phyloP scores from a whole-genome alignment of 2,888 invertebrate species.

The Nephrotoma appendiculata region DNA sequence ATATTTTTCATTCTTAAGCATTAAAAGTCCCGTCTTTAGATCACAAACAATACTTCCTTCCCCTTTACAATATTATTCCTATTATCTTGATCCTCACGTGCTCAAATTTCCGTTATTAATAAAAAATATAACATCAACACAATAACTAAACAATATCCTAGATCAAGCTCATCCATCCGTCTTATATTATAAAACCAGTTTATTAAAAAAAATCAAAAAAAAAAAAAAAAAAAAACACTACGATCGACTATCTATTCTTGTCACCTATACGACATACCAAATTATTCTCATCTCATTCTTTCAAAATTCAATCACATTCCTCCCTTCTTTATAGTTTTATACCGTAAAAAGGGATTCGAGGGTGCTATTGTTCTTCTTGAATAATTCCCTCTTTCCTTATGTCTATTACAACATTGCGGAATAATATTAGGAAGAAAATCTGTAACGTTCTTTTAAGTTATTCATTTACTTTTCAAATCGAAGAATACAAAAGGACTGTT shows the following conservation, averaged over 20 bases:
- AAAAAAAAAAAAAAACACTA: not conserved
- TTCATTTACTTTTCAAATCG: not conserved
- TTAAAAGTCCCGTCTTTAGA: not conserved
- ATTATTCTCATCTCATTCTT: not conserved
- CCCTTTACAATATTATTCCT: not conserved
- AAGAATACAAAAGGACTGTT: not conserved
- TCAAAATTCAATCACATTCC: not conserved
- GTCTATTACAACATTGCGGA: not conserved
- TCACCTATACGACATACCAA: not conserved
- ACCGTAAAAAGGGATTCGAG: not conserved
- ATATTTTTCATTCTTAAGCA: not conserved
- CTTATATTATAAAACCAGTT: not conserved
- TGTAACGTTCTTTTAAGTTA: not conserved
- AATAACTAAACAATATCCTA: not conserved
- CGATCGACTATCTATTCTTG: not conserved
- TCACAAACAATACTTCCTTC: not conserved
- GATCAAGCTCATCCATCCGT: not conserved
- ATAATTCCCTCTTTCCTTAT: not conserved
- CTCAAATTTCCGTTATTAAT: not conserved
- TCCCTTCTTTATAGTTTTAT: not conserved
- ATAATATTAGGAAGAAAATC: not conserved
- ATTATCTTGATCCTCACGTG: not conserved
- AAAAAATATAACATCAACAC: not conserved
- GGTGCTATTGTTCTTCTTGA: not conserved
- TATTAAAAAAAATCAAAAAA: not conserved